Evolutionary conservation across 2,888 invertebrate genomes (phyloP), one percentile per base, ranked within the genome.

Genomic region (Diarsia brunnea): DNA sequence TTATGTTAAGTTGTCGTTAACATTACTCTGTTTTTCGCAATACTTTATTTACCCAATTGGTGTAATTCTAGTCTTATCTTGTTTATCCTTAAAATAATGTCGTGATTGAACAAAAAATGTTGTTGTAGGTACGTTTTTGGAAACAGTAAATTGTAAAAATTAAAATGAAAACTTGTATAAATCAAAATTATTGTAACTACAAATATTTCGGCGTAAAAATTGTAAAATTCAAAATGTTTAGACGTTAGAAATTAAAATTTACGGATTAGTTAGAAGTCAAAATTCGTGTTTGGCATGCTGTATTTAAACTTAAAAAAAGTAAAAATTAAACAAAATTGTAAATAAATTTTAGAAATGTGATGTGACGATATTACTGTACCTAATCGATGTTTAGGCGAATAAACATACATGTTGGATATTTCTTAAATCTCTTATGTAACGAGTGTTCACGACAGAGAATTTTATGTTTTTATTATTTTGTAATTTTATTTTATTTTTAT

Each of bases 1-100:
- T 86, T 86, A 86, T 90, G 84, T 86, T 87, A 81, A 79, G 75
- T 81, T 74, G 21, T 82, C 79, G 79, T 78, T 84, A 82, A 78
- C 81, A 86, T 79, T 75, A 78, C 66, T 80, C 73, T 88, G 82
- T 87, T 88, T 77, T 75, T 77, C 74, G 69, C 71, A 87, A 87
- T 87, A 83, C 75, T 73, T 84, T 84, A 88, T 73, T 84, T 84
- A 88, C 90, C 89, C 89, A 93, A 95, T 95, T 94, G 95, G 95
- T 95, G 95, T 94, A 94, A 92, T 90, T 96, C 95, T 95, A 95
- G 95, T 95, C 95, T 93, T 95, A 91, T 91, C 93, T 92, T 88
- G 90, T 90, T 89, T 85, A 89, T 88, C 74, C 78, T 79, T 78
- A 79, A 79, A 81, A 82, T 75, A 76, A 81, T 86, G 84, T 89